Conservation (phyloP, 2,888 invertebrate species). For the Drosophila incognita region DNA sequence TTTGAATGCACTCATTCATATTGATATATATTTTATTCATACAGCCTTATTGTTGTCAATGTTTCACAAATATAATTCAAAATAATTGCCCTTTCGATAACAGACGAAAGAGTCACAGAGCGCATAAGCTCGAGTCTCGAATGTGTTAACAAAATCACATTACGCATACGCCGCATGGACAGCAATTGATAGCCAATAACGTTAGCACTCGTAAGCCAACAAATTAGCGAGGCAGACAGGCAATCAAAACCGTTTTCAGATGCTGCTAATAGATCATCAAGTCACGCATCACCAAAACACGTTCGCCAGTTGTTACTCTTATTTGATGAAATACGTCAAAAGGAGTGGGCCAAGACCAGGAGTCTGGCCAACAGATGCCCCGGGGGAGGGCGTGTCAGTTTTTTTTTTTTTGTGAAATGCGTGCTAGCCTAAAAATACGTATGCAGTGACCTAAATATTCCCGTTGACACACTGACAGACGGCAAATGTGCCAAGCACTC, state of each 20-base stretch:
- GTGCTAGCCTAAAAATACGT: constrained; percentile 62
- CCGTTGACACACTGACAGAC: constrained; percentile 60
- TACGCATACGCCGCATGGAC: constrained; percentile 14
- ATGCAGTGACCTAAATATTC: constrained; percentile 70
- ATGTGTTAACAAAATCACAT: constrained; percentile 11
- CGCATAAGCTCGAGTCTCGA: background rate
- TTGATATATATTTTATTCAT: background rate
- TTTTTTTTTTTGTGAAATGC: constrained; percentile 14
- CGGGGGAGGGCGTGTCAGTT: constrained; percentile 16
- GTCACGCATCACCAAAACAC: constrained; percentile 22
- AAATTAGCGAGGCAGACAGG: constrained; percentile 61
- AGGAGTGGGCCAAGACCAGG: constrained; percentile 3
- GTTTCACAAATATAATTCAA: background rate
- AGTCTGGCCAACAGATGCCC: constrained; percentile 26
- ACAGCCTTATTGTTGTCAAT: background rate
- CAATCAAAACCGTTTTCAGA: constrained; percentile 45
- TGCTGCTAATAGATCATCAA: constrained; percentile 27
- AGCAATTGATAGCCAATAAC: constrained; percentile 15
- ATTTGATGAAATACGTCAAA: constrained; percentile 55
- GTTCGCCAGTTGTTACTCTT: background rate
- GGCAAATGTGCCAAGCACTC: constrained; percentile 39
- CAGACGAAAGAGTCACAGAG: background rate
- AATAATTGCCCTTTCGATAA: background rate
- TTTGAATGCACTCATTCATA: background rate
- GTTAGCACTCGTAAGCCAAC: constrained; percentile 35